Conservation (phyloP, 2,797 vertebrate species). For the Hoplostethus mediterraneus region DNA sequence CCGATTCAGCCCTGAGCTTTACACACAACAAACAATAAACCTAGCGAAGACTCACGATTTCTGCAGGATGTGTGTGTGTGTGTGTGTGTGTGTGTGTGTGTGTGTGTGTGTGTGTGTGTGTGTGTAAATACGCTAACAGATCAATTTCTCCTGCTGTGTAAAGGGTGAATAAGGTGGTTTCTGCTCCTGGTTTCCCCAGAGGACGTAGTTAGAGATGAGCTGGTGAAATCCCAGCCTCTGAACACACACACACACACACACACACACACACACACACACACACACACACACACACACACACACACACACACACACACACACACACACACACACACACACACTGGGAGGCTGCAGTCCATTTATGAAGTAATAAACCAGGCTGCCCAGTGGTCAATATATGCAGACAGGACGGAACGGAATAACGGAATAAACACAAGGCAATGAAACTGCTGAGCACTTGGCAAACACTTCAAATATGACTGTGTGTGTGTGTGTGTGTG, state of each 20-base stretch:
- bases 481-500: background rate
- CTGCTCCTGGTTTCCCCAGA: constrained; percentile 13
- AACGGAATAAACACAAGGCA: constrained; percentile 55
- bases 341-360: constrained; percentile 43
- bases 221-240: constrained; percentile 33
- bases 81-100: background rate
- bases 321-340: constrained; percentile 8
- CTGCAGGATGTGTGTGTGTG: constrained; percentile 3
- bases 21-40: background rate
- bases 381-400: constrained; percentile 54
- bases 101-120: background rate
- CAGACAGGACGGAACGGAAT: constrained; percentile 35
- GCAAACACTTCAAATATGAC: constrained; percentile 44
- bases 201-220: constrained; percentile 36
- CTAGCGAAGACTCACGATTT: background rate
- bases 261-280: background rate
- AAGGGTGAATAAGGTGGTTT: background rate
- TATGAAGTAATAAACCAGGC: constrained; percentile 61
- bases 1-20: background rate
- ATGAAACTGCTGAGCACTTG: constrained; percentile 54
- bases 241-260: background rate
- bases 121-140: constrained; percentile 26
- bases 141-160: constrained; percentile 14
- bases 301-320: background rate
- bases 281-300: background rate